Conservation (phyloP, 1,140 invertebrate species). For the Philopotamus ludificatus region DNA sequence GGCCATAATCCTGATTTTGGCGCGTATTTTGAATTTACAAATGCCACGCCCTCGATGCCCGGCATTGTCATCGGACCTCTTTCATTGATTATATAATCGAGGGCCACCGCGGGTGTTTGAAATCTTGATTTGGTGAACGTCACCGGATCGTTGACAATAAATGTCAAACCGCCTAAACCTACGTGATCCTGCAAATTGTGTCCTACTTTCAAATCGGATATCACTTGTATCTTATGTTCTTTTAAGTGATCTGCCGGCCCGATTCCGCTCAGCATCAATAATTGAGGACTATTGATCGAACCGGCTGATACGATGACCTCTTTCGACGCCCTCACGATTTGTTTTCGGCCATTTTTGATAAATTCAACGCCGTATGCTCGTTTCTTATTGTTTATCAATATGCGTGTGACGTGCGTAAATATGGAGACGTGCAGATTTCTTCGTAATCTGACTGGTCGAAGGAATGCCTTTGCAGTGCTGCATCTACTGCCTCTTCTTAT, state of each 20-base stretch:
- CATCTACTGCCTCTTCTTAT: slow-evolving; percentile 83
- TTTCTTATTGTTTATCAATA: slow-evolving; percentile 68
- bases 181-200: slow-evolving; percentile 85
- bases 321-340: slow-evolving; percentile 66
- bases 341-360: slow-evolving; percentile 61
- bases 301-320: slow-evolving; percentile 83
- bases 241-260: slow-evolving; percentile 77
- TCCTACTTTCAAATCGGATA: slow-evolving; percentile 75
- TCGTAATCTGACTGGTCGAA: slow-evolving; percentile 75
- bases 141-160: slow-evolving; percentile 75
- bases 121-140: slow-evolving; percentile 76
- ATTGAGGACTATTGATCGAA: slow-evolving; percentile 75
- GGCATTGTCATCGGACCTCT: slow-evolving; percentile 78
- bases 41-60: slow-evolving; percentile 79
- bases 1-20: slow-evolving; percentile 72
- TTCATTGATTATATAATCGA: slow-evolving; percentile 80
- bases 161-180: slow-evolving; percentile 78
- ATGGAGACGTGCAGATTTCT: slow-evolving; percentile 81
- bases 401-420: slow-evolving; percentile 70
- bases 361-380: slow-evolving; percentile 77
- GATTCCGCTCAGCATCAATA: slow-evolving; percentile 88
- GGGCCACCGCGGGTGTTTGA: slow-evolving; percentile 71
- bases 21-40: slow-evolving; percentile 81
- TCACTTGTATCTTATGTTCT: slow-evolving; percentile 71
- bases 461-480: slow-evolving; percentile 85